Base-by-base conservation (phyloP, 2,113 vertebrate species). In the Hymenochirus boettgeri region DNA sequence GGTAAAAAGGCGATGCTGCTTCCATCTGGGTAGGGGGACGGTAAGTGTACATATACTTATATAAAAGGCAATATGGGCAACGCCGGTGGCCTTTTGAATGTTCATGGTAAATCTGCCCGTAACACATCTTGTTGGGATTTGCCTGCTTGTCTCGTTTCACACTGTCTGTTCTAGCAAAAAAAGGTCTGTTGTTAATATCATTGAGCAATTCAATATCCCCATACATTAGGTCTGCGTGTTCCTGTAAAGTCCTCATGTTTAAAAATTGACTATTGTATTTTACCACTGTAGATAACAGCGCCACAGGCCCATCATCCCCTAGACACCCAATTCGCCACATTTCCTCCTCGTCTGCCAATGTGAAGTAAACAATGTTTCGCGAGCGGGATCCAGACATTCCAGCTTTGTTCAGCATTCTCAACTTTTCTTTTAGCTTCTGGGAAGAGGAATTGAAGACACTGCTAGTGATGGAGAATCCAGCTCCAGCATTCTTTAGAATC, bases 241-340 rank as follows among this genome's bases (percentile, higher is more conserved):
- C 75, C 73, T 79, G 75, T 64, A 82, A 74, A 0, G 72, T 86
- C 58, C 67, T 4, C 74, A 60, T 74, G 2, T 79, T 84, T 60
- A 82, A 73, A 22, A 79, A 77, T 6, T 81, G 73, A 72, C 79
- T 85, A 60, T 79, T 81, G 56, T 77, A 75, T 72, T 83, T 88
- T 35, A 84, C 75, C 33, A 77, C 78, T 0, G 6, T 73, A 59
- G 76, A 78, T 50, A 83, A 54, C 7, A 79, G 72, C 0, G 72
- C 71, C 19, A 72, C 1, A 0, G 79, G 74, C 18, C 58, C 81
- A 50, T 71, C 60, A 1, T 77, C 77, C 46, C 75, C 78, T 1
- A 82, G 70, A 46, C 74, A 83, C 1, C 76, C 76, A 0, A 11
- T 75, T 51, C 73, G 76, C 75, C 75, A 76, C 29, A 56, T 77